Evolutionary conservation across 2,888 invertebrate genomes (phyloP).

Genomic region (Prenolepis imparis): DNA sequence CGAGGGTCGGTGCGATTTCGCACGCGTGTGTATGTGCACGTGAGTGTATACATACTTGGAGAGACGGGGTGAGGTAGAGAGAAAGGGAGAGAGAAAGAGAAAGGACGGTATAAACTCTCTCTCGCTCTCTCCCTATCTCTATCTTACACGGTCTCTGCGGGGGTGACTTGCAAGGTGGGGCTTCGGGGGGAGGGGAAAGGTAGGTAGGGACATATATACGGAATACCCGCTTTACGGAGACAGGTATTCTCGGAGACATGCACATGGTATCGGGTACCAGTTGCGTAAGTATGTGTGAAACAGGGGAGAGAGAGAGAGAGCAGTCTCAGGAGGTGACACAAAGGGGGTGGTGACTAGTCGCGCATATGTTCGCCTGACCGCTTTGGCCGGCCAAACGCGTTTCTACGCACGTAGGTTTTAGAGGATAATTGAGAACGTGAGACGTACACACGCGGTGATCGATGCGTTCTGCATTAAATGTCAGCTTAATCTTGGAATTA

Average conservation of each 20-base stretch:
- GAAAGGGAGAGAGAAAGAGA: slow-evolving; percentile 26
- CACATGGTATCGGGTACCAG: slow-evolving; percentile 71
- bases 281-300: slow-evolving; percentile 71
- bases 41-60: slow-evolving; percentile 22
- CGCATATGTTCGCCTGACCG: slow-evolving; percentile 61
- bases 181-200: slow-evolving; percentile 54
- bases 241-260: slow-evolving; percentile 80
- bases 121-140: slow-evolving; percentile 40
- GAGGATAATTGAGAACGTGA: slow-evolving; percentile 44
- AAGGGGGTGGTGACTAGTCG: slow-evolving; percentile 42
- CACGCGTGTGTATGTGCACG: slow-evolving; percentile 64
- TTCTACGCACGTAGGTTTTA: slow-evolving; percentile 54
- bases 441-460: slow-evolving; percentile 41
- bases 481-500: not conserved
- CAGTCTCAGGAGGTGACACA: not conserved
- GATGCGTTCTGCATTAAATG: slow-evolving; percentile 44
- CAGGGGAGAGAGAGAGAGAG: slow-evolving; percentile 9
- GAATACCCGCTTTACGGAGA: slow-evolving; percentile 74
- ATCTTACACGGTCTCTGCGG: slow-evolving; percentile 45
- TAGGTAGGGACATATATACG: slow-evolving; percentile 76
- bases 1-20: slow-evolving; percentile 68
- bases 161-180: slow-evolving; percentile 68
- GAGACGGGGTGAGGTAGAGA: slow-evolving; percentile 20
- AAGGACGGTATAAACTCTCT: slow-evolving; percentile 15
- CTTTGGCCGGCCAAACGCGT: slow-evolving; percentile 53